These are phyloP conservation scores for Halcyon badia DNA, from an alignment of 2,797 vertebrate genomes.

Conservation along the genomic window DNA sequence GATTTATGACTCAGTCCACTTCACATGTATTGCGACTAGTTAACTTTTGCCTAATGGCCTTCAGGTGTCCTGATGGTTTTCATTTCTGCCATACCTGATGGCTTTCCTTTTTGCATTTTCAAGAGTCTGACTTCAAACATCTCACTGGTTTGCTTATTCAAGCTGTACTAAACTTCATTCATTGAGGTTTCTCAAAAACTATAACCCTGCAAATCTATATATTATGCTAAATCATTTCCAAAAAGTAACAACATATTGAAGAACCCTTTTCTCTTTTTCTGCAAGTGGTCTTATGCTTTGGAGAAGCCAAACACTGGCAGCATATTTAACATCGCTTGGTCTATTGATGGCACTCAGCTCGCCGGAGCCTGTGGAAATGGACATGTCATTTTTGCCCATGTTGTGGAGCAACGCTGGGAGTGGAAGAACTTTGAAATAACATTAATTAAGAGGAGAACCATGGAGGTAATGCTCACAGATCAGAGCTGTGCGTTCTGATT, in stretches of 20 bases:
- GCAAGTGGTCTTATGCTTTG: constrained; percentile 94
- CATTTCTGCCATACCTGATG: fast-evolving
- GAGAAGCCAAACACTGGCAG: constrained; percentile 97
- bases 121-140: not conserved
- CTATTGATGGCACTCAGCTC: constrained; percentile 93
- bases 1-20: not conserved
- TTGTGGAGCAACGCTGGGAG: constrained; percentile 95
- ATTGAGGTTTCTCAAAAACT: not conserved
- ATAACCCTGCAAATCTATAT: fast-evolving
- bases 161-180: not conserved
- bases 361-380: constrained; percentile 95
- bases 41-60: not conserved
- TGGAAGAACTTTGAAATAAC: constrained; percentile 95
- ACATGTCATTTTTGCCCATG: constrained; percentile 95
- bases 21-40: not conserved
- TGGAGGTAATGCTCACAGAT: constrained; percentile 88
- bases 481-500: not conserved
- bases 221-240: not conserved
- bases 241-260: fast-evolving
- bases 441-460: constrained; percentile 91
- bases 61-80: not conserved
- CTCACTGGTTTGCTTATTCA: not conserved
- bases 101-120: not conserved
- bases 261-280: not conserved
- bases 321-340: constrained; percentile 93